Percentiles rank a stretch among this genome's conserved stretches.
These are phyloP conservation scores for Diploptera punctata DNA, from an alignment of 2,888 invertebrate species.

Conservation along the genomic window DNA sequence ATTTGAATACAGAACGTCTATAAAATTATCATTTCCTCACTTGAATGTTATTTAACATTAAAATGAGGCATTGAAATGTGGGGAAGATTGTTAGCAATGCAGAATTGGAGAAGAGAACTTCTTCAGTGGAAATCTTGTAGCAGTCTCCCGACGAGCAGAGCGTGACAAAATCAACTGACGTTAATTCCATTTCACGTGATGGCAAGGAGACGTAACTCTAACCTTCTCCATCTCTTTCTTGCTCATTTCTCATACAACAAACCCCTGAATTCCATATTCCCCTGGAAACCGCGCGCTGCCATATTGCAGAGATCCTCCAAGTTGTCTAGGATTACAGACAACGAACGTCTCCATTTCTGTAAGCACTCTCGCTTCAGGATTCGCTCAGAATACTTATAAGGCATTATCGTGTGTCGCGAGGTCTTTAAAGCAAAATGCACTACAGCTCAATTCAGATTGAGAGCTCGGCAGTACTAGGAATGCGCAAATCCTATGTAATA, in stretches of 20 bases:
- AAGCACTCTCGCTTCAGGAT: constrained; percentile 39
- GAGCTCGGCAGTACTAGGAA: neutral
- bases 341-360: constrained; percentile 20
- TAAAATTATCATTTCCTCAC: too few species aligned
- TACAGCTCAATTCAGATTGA: constrained; percentile 8
- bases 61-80: too few species aligned
- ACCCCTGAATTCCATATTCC: constrained; percentile 32
- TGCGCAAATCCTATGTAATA: too few species aligned
- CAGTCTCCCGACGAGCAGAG: constrained; percentile 24
- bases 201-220: constrained; percentile 22
- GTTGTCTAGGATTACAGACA: constrained; percentile 19
- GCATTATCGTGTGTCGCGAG: constrained; percentile 30
- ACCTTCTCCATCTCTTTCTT: constrained; percentile 5
- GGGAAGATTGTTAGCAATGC: too few species aligned
- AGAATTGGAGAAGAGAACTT: neutral
- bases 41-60: too few species aligned
- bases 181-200: constrained; percentile 34
- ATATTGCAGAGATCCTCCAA: constrained; percentile 28
- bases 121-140: constrained; percentile 24
- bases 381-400: constrained; percentile 37
- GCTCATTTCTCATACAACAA: constrained; percentile 4
- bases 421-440: constrained; percentile 15
- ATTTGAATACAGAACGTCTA: too few species aligned
- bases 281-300: constrained; percentile 32
- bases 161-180: constrained; percentile 38